Percentiles rank a stretch among this genome's conserved stretches.
phyloP scores from a whole-genome alignment of 2,797 vertebrate genomes.

The Streptopelia turtur region DNA sequence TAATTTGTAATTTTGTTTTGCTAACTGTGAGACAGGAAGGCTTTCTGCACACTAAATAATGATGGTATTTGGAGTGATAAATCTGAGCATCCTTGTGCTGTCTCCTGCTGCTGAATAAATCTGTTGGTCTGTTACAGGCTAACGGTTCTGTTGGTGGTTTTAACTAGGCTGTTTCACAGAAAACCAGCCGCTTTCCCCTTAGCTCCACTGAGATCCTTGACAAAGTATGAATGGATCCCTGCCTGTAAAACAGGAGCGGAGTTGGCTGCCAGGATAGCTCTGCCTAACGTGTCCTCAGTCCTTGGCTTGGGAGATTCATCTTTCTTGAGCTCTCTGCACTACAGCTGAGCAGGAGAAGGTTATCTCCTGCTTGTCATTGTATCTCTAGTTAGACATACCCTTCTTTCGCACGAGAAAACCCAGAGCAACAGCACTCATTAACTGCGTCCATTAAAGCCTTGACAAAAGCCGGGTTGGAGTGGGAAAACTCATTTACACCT shows the following conservation, averaged over 20 bases:
- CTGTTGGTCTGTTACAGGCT: constrained; percentile 48
- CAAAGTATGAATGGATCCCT: constrained; percentile 5
- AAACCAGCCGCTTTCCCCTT: not conserved
- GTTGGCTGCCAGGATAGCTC: constrained; percentile 37
- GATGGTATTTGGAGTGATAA: constrained; percentile 57
- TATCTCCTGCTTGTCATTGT: constrained; percentile 44
- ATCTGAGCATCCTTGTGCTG: constrained; percentile 63
- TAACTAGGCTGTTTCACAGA: constrained; percentile 24
- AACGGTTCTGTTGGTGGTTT: constrained; percentile 29
- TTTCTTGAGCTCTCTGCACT: constrained; percentile 48
- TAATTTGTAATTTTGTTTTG: constrained; percentile 71
- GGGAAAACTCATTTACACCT: constrained; percentile 78
- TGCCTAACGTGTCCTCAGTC: constrained; percentile 28
- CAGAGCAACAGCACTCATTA: constrained; percentile 69
- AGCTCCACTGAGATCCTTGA: not conserved
- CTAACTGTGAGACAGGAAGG: constrained; percentile 62
- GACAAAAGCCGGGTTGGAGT: constrained; percentile 67
- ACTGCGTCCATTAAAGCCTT: constrained; percentile 61
- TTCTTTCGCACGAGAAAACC: constrained; percentile 52
- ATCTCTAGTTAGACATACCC: constrained; percentile 7
- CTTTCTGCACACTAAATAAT: constrained; percentile 56
- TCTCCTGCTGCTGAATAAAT: constrained; percentile 56
- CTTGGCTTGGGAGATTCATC: constrained; percentile 43
- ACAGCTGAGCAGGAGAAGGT: constrained; percentile 14
- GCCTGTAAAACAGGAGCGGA: not conserved